Percentiles rank a stretch among this genome's conserved stretches.
Evolutionary conservation across 2,888 invertebrate species (phyloP).

Genomic region (Ochropleura leucogaster): DNA sequence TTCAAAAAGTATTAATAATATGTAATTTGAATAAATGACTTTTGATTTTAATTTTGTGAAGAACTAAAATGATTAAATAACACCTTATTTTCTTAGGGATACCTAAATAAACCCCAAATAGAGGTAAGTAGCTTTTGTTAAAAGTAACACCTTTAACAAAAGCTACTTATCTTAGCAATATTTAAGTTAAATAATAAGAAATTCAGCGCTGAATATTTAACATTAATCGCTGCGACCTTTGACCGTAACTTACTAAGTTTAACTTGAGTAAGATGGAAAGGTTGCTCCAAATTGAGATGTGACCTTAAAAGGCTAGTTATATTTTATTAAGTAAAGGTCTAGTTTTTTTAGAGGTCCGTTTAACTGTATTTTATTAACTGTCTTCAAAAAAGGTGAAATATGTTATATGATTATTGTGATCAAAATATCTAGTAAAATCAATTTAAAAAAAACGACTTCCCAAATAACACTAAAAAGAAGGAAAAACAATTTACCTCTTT

Average conservation of each 20-base stretch:
- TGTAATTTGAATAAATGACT: too few relatives aligned
- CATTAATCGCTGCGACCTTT: slow-evolving; percentile 15
- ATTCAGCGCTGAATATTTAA: slow-evolving; percentile 21
- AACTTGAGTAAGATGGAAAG: slow-evolving; percentile 25
- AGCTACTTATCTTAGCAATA: background rate
- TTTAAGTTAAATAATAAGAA: slow-evolving; percentile 16
- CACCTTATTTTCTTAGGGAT: background rate
- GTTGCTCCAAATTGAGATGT: slow-evolving; percentile 11
- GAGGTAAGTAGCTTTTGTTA: too few relatives aligned
- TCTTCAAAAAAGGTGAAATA: too few relatives aligned
- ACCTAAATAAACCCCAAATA: too few relatives aligned
- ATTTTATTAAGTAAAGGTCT: slow-evolving; percentile 18
- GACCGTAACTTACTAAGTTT: slow-evolving; percentile 1
- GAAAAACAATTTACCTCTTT: too few relatives aligned
- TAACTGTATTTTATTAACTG: background rate
- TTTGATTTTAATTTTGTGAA: too few relatives aligned
- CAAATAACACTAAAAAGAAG: too few relatives aligned
- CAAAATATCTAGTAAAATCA: too few relatives aligned
- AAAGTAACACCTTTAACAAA: background rate
- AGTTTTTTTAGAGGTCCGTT: background rate
- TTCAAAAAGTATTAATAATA: too few relatives aligned
- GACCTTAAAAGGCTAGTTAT: slow-evolving; percentile 15
- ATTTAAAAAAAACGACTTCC: too few relatives aligned
- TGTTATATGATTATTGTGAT: too few relatives aligned
- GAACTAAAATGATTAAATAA: background rate